These are phyloP conservation scores for Hepsetus odoe DNA, from an alignment of 2,113 vertebrate species.

Conservation along the genomic window DNA sequence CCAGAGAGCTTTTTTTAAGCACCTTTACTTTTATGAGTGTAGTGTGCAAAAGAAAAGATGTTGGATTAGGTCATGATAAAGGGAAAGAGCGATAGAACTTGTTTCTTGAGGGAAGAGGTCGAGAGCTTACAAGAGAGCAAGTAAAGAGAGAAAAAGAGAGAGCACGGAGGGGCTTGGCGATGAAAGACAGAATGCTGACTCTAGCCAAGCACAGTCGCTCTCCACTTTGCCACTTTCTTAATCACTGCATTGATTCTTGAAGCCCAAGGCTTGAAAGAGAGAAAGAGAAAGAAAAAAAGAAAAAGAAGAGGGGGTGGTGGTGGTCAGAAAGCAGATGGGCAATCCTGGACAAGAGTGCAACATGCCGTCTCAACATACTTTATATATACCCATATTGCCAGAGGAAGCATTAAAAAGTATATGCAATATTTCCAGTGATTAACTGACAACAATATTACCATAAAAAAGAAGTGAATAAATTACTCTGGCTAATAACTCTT, in stretches of 20 bases:
- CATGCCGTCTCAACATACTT: neutral
- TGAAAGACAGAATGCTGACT: slow-evolving; percentile 62
- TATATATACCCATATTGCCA: neutral
- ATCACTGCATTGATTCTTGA: slow-evolving; percentile 64
- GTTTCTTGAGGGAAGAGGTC: neutral
- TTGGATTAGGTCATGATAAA: neutral
- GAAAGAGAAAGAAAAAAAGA: slow-evolving; percentile 10
- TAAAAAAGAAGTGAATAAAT: slow-evolving; percentile 41
- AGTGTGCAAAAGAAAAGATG: neutral
- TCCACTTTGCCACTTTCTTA: slow-evolving; percentile 52
- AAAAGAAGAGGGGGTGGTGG: neutral
- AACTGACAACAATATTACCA: slow-evolving; percentile 39
- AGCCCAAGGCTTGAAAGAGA: slow-evolving; percentile 45
- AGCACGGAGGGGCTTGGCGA: slow-evolving; percentile 18
- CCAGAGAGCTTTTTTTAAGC: neutral
- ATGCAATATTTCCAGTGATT: slow-evolving; percentile 36
- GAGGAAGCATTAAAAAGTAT: neutral
- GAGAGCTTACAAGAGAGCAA: neutral
- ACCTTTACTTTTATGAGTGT: neutral
- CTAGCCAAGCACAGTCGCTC: slow-evolving; percentile 52
- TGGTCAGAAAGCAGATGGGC: neutral
- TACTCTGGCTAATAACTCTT: slow-evolving; percentile 34
- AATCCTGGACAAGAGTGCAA: slow-evolving; percentile 23
- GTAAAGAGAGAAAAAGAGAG: neutral
- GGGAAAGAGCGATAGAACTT: neutral